Evolutionary conservation across 2,797 vertebrate species (phyloP).

Genomic region (Champsocephalus gunnari): DNA sequence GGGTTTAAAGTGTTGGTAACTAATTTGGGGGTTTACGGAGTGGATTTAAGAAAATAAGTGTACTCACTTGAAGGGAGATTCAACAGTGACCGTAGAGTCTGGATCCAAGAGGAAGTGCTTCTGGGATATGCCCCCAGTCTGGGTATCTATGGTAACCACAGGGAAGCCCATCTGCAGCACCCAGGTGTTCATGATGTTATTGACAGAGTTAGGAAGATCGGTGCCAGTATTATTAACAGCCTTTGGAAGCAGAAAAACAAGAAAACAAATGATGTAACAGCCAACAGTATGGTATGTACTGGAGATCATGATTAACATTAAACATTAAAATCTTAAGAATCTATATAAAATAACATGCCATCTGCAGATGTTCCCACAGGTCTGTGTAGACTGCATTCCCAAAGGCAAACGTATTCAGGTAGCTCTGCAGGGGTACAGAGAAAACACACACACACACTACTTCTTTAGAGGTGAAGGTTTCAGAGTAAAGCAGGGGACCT

Average conservation of each 20-base stretch:
- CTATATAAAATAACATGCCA: conserved; percentile 42
- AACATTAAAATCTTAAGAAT: background rate
- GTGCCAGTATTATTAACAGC: background rate
- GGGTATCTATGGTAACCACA: conserved; percentile 86
- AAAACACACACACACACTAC: background rate
- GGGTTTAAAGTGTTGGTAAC: no score
- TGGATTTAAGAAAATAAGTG: background rate
- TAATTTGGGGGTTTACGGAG: no score
- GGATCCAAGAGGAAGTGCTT: conserved; percentile 91
- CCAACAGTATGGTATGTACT: background rate
- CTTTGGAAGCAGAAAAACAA: conserved; percentile 64
- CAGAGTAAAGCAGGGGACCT: no score
- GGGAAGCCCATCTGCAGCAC: conserved; percentile 97
- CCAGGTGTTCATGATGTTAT: conserved; percentile 93
- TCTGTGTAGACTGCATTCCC: conserved; percentile 87
- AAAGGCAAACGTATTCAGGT: conserved; percentile 85
- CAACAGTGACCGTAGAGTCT: conserved; percentile 68
- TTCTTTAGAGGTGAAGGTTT: background rate
- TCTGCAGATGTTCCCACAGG: conserved; percentile 90
- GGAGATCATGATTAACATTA: background rate
- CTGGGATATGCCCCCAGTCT: conserved; percentile 76
- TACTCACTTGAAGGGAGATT: conserved; percentile 86
- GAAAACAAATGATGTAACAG: background rate
- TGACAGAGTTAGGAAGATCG: conserved; percentile 52
- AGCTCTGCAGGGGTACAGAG: conserved; percentile 83